phyloP scores from a whole-genome alignment of 2,113 vertebrate genomes.

The Pterocles orientalis region DNA sequence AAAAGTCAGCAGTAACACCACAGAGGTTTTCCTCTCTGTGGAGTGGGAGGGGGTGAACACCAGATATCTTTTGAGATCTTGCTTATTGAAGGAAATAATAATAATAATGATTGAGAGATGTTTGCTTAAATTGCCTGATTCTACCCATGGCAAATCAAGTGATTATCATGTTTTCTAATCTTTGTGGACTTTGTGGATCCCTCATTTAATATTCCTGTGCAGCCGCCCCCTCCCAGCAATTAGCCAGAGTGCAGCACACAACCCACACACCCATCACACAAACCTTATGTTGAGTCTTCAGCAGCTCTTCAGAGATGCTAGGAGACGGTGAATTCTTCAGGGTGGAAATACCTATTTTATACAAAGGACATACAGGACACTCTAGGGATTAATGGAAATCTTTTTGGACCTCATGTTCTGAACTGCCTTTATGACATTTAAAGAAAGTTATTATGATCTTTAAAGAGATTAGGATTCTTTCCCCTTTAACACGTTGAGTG shows the following conservation, averaged over 20 bases:
- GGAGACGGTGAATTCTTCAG: not conserved
- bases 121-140: not conserved
- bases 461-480: not conserved
- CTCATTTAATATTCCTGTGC: not conserved
- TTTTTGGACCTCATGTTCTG: not conserved
- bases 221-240: not conserved
- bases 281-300: not conserved
- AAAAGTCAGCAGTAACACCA: not conserved
- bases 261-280: not conserved
- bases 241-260: not conserved
- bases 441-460: not conserved
- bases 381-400: not conserved
- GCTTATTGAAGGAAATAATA: not conserved
- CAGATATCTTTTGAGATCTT: not conserved
- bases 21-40: not conserved
- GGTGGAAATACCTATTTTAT: not conserved
- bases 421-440: not conserved
- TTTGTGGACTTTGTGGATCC: not conserved
- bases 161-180: not conserved
- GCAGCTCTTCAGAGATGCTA: not conserved
- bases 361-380: not conserved
- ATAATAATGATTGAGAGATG: not conserved
- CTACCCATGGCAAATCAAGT: not conserved
- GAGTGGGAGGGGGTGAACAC: not conserved
- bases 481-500: fast-evolving